Evolutionary conservation across 2,888 invertebrate species (phyloP), one percentile per base, ranked within the genome.

Genomic region (Galeopsomyia nigrocyanea): DNA sequence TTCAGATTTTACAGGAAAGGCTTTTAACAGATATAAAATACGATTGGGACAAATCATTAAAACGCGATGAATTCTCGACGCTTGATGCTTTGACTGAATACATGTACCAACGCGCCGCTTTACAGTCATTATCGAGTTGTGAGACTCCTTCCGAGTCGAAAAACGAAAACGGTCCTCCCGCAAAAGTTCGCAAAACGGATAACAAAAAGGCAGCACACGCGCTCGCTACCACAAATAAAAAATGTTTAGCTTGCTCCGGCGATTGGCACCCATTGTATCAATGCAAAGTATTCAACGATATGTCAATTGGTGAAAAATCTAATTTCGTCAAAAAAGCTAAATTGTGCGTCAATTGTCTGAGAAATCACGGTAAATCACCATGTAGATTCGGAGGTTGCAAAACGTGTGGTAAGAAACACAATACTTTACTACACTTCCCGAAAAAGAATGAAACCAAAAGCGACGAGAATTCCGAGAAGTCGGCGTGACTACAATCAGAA

Each of bases 371-470:
- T 16, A 14, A 61, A 2, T 26, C 14, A 26, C 22, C 49, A 61
- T 61, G 61, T 17, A 46, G 3, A 47, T 61, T 61, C 17, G 61
- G 61, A 17, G 16, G 16, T 63, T 63, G 63, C n/a, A 63, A 63
- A 51, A 50, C 50, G 10, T 63, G 63, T 51, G 22, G 50, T 26
- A 63, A 53, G 49, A 63, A 19, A 22, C 21, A 55, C 21, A 17
- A 55, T 14, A 21, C 55, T 10, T 13, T 55, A 1, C 5, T 55
- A 21, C 55, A 55, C 2, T 14, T 5, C 7, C n/a, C 9, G 16
- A 9, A 49, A 49, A 26, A 26, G 26, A 3, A 26, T 26, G 26
- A 26, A 26, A n/a, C n/a, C 26, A 5, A 26, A 26, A 26, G 5
- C 26, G 26, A 5, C 2, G 26, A 26, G 26, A 26, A 26, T 3